Evolutionary conservation across 2,797 vertebrate species (phyloP), one percentile per base, ranked within the genome.

Genomic region (Sus cebifrons): DNA sequence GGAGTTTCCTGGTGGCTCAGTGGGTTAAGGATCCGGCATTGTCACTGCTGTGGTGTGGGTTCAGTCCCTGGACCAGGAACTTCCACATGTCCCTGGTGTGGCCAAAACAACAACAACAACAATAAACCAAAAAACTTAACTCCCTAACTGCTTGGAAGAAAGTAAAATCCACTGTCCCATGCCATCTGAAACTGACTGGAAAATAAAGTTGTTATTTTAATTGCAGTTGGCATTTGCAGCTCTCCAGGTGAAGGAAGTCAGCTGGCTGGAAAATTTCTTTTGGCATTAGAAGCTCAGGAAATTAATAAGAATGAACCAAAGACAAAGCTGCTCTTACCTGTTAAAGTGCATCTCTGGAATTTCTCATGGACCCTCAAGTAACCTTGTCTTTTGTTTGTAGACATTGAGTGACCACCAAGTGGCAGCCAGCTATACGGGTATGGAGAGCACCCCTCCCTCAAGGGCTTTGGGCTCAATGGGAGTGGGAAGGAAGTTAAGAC

Each of bases 171-270:
- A 49, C 36, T 3, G 67, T 32, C 70, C 44, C 36, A 17, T 25
- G 40, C 58, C 6, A 6, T 29, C 67, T 79, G 78, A 86, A 93
- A 65, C 32, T 65, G 44, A 20, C 62, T 83, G 23, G 94, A 93
- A 95, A 84, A 95, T 78, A 52, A 89, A 95, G 29, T 81, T n/a
- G 83, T 73, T 81, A 44, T 83, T 93, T 91, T 95, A 93, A 91
- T 97, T 93, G 83, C 16, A 87, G 62, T 82, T 95, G 96, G 36
- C 79, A 92, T 94, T 87, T 96, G 58, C 40, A 56, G 14, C 36
- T 93, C 73, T 97, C 91, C 88, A 89, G 96, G 94, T 86, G 82
- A 94, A 81, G 32, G 87, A 88, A 91, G 81, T 86, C 68, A 64
- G 54, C 36, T 93, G 90, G 77, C 68, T 90, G 58, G 81, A 91